A percentile compares a stretch with the other conserved stretches of the same genome.
Conservation (phyloP, 2,113 vertebrate species). For the Hippolais icterina region DNA sequence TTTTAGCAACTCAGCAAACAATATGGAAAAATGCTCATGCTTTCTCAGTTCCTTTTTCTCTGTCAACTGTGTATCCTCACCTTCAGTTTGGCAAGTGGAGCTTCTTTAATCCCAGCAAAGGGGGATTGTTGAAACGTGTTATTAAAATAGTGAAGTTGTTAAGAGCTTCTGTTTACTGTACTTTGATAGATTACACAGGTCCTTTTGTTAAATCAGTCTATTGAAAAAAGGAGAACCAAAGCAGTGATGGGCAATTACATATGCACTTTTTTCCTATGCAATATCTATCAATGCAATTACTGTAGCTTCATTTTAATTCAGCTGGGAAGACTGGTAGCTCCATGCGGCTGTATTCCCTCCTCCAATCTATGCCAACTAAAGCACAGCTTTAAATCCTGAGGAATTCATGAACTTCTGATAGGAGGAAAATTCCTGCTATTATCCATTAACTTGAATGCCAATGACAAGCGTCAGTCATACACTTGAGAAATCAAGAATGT, state of each 20-base stretch:
- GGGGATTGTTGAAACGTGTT: not conserved
- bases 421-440: not conserved
- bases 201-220: not conserved
- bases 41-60: not conserved
- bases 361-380: not conserved
- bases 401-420: not conserved
- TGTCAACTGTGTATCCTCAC: not conserved
- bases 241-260: not conserved
- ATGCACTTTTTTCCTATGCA: not conserved
- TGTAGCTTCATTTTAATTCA: not conserved
- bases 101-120: not conserved
- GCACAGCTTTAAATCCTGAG: not conserved
- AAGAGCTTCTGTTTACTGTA: not conserved
- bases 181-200: not conserved
- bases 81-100: not conserved
- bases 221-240: not conserved
- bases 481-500: not conserved
- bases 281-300: not conserved
- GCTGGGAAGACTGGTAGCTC: not conserved
- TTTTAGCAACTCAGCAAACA: not conserved
- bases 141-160: not conserved
- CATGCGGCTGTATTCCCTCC: not conserved
- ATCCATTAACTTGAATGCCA: not conserved
- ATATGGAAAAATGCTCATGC: not conserved
- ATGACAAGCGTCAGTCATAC: not conserved